A percentile compares a stretch with the other conserved stretches of the same genome.
These are phyloP conservation scores for Machaerirhynchus nigripectus DNA, from an alignment of 2,113 vertebrate genomes.

Conservation along the genomic window DNA sequence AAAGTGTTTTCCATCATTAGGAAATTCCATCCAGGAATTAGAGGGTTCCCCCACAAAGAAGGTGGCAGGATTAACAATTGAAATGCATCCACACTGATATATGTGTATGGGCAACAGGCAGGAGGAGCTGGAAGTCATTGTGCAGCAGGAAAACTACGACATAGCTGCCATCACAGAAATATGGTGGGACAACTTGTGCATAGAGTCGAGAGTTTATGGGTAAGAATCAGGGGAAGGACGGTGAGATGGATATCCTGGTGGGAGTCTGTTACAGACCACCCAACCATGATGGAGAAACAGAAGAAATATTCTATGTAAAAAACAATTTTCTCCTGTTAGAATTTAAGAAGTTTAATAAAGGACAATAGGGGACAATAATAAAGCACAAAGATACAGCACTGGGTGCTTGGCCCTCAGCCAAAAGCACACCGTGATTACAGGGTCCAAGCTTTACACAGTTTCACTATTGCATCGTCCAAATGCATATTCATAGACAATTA, in stretches of 20 bases:
- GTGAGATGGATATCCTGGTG: background rate
- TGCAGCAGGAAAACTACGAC: background rate
- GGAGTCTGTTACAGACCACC: background rate
- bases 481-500: too few relatives aligned
- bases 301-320: background rate
- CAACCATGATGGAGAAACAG: background rate
- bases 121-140: background rate
- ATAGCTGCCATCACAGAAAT: background rate
- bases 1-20: background rate
- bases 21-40: background rate
- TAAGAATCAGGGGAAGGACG: background rate
- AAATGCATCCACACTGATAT: background rate
- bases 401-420: too few relatives aligned
- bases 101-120: background rate
- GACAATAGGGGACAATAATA: too few relatives aligned
- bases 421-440: too few relatives aligned
- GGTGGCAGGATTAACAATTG: background rate
- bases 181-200: background rate
- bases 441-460: too few relatives aligned
- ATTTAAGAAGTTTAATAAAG: too few relatives aligned
- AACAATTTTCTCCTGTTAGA: too few relatives aligned
- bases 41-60: background rate
- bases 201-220: background rate
- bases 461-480: too few relatives aligned
- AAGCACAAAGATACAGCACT: too few relatives aligned